phyloP scores from a whole-genome alignment of 2,797 vertebrate species.

The Sebastes matsubarae region DNA sequence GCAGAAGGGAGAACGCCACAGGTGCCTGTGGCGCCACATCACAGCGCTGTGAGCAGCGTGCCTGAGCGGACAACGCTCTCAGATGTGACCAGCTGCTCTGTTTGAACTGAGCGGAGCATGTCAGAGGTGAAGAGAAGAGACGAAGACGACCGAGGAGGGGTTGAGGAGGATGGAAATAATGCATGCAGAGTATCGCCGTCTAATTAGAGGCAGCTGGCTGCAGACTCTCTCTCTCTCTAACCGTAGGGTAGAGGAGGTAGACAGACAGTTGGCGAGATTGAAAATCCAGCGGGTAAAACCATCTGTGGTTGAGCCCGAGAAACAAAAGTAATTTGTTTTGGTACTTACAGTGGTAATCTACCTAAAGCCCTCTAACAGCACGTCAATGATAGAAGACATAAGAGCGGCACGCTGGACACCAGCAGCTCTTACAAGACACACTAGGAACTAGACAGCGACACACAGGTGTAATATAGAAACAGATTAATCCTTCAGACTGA shows the following conservation, averaged over 20 bases:
- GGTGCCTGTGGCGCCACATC: background rate
- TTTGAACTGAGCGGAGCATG: conserved; percentile 14
- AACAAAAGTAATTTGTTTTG: conserved; percentile 9
- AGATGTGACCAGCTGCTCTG: conserved; percentile 28
- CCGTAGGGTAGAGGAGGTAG: background rate
- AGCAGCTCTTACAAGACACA: background rate
- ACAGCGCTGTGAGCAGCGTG: background rate
- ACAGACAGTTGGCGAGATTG: background rate
- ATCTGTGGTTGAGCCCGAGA: background rate
- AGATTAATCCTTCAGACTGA: background rate
- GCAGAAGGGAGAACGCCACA: background rate
- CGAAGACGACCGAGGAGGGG: background rate
- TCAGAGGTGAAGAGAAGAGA: background rate
- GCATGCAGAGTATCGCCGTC: conserved; percentile 5
- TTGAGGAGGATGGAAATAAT: conserved; percentile 25
- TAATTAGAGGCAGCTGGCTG: conserved; percentile 47
- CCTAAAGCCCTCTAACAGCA: background rate
- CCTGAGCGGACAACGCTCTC: background rate
- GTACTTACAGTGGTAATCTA: background rate
- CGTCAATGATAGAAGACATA: background rate
- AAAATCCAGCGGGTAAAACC: background rate
- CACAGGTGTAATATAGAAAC: background rate
- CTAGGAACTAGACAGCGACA: background rate
- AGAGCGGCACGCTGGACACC: background rate
- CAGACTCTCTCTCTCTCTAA: background rate